A percentile compares a stretch with the other conserved stretches of the same genome.
Evolutionary conservation across 37 sponge, comb jelly and placozoan genomes (phyloP).

Genomic region (Hormiphora californensis): DNA sequence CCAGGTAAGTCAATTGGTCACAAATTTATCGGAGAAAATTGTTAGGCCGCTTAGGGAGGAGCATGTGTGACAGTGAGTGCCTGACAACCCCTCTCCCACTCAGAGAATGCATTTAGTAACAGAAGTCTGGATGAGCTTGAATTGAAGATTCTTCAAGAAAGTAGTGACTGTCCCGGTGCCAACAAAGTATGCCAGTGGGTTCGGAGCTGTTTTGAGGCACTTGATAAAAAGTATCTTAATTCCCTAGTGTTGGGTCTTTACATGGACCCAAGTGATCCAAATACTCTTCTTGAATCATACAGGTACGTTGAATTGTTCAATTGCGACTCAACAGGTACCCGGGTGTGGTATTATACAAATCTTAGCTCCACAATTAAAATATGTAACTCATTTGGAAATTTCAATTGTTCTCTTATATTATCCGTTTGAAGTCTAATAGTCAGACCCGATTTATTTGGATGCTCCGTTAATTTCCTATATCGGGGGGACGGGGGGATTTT

Average conservation of each 20-base stretch:
- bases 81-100: conserved; percentile 8
- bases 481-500: too few species aligned
- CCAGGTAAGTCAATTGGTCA: conserved; percentile 39
- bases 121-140: conserved; percentile 78
- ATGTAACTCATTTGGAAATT: too few species aligned
- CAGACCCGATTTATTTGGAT: too few species aligned
- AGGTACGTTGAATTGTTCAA: neutral
- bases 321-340: too few species aligned
- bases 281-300: conserved; percentile 39
- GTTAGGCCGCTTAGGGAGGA: too few species aligned
- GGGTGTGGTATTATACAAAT: too few species aligned
- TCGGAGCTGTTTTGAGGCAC: conserved; percentile 90
- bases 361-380: too few species aligned
- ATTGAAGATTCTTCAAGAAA: conserved; percentile 85
- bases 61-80: too few species aligned
- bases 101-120: conserved; percentile 90
- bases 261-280: conserved; percentile 1
- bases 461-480: too few species aligned
- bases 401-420: too few species aligned
- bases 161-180: conserved; percentile 87
- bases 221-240: conserved; percentile 84
- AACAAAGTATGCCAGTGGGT: conserved; percentile 74
- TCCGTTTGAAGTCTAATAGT: too few species aligned
- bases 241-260: conserved; percentile 23
- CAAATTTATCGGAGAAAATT: too few species aligned